Evolutionary conservation across 2,113 vertebrate genomes (phyloP).

Genomic region (Rhabdomys dilectus): DNA sequence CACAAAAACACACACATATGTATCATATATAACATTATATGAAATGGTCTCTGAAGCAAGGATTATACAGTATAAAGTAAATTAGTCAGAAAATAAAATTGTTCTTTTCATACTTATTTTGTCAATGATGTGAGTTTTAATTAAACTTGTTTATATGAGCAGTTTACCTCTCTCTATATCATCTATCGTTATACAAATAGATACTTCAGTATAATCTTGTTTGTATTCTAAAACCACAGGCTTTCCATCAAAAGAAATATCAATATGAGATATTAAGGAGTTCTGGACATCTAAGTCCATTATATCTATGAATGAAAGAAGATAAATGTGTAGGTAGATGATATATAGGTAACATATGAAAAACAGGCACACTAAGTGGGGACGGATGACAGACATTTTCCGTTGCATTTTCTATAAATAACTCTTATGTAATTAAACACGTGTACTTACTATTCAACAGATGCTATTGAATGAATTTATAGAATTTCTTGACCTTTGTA

Average conservation of each 20-base stretch:
- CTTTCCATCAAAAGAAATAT: background rate
- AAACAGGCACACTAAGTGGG: no score
- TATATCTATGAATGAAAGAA: background rate
- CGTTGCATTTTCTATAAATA: background rate
- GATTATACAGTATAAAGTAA: background rate
- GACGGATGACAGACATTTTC: background rate
- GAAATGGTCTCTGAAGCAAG: accelerated
- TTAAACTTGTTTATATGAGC: constrained; percentile 12
- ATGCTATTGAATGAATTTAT: background rate
- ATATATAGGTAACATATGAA: background rate
- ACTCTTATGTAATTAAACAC: background rate
- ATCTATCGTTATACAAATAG: background rate
- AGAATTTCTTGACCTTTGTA: background rate
- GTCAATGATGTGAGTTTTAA: background rate
- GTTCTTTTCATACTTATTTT: background rate
- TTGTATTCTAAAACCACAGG: background rate
- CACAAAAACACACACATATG: no score
- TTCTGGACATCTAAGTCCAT: background rate
- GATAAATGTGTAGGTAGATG: background rate
- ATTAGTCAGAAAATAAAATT: background rate
- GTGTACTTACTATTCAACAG: background rate
- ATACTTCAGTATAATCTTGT: background rate
- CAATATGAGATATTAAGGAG: background rate
- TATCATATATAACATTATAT: background rate
- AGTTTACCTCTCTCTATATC: background rate